Percentiles rank a stretch among this genome's conserved stretches.
Evolutionary conservation across 2,113 vertebrate species (phyloP).

Genomic region (Lathamus discolor): DNA sequence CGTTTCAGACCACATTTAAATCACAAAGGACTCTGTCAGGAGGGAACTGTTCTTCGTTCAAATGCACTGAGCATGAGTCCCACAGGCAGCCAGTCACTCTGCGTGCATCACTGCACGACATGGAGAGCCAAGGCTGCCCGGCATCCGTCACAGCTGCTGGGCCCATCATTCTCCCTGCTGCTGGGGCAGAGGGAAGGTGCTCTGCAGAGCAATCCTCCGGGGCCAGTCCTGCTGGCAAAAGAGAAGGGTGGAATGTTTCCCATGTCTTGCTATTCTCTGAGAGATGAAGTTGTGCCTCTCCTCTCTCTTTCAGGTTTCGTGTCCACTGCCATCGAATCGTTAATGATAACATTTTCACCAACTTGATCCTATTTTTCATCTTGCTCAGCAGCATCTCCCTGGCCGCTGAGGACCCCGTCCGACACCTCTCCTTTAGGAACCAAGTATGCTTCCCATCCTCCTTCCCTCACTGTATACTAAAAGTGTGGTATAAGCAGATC

Average conservation of each 20-base stretch:
- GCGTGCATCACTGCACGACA: background rate
- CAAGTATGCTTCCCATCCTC: constrained; percentile 76
- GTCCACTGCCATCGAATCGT: constrained; percentile 96
- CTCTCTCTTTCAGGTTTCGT: constrained; percentile 83
- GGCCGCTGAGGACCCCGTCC: constrained; percentile 95
- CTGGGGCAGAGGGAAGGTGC: background rate
- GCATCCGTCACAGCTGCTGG: background rate
- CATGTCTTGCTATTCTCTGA: background rate
- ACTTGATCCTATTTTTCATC: constrained; percentile 99
- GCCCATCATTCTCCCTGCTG: background rate
- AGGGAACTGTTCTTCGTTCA: background rate
- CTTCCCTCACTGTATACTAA: background rate
- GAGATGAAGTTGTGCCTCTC: background rate
- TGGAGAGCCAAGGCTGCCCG: background rate
- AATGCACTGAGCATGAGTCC: rapidly evolving
- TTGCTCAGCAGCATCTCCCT: constrained; percentile 98
- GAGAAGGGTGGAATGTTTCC: background rate
- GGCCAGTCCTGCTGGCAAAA: background rate
- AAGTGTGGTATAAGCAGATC: background rate
- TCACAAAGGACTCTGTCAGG: background rate
- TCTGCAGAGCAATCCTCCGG: background rate
- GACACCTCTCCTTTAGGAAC: constrained; percentile 92
- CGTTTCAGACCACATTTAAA: background rate
- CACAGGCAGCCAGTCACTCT: background rate
- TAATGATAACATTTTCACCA: constrained; percentile 98